Conservation (phyloP, 2,797 vertebrate species). For the Gambusia yucatana region DNA sequence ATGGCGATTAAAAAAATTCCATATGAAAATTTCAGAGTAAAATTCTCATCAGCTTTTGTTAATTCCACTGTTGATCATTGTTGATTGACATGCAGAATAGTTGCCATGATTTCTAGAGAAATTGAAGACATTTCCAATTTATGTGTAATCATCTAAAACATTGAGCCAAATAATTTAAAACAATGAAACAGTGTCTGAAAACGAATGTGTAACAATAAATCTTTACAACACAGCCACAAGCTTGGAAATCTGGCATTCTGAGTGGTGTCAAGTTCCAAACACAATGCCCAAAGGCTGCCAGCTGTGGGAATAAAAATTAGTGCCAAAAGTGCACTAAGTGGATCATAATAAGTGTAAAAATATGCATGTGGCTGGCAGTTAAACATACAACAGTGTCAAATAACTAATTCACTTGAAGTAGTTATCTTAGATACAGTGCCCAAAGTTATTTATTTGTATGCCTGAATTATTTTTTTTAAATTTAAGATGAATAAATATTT, state of each 20-base stretch:
- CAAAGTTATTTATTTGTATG: not conserved
- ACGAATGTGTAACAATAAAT: not conserved
- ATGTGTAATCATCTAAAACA: not conserved
- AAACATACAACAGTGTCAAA: not conserved
- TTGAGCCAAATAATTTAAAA: not conserved
- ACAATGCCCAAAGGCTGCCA: not conserved
- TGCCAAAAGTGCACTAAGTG: not conserved
- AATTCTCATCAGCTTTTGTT: not conserved
- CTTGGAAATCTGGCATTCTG: not conserved
- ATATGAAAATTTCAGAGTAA: not conserved
- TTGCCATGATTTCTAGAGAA: not conserved
- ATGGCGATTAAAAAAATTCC: not conserved
- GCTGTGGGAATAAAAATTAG: not conserved
- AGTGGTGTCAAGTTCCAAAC: not conserved
- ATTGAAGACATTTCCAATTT: not conserved
- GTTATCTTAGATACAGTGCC: not conserved
- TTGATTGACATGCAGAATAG: not conserved
- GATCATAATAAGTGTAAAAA: not conserved
- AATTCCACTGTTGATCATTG: not conserved
- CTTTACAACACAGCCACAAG: conserved; percentile 2
- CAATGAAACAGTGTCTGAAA: not conserved
- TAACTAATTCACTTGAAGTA: not conserved
- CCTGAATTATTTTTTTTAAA: not conserved
- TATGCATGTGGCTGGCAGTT: not conserved
- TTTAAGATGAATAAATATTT: not conserved